Conservation (phyloP, 2,888 invertebrate genomes). For the Patella caerulea region DNA sequence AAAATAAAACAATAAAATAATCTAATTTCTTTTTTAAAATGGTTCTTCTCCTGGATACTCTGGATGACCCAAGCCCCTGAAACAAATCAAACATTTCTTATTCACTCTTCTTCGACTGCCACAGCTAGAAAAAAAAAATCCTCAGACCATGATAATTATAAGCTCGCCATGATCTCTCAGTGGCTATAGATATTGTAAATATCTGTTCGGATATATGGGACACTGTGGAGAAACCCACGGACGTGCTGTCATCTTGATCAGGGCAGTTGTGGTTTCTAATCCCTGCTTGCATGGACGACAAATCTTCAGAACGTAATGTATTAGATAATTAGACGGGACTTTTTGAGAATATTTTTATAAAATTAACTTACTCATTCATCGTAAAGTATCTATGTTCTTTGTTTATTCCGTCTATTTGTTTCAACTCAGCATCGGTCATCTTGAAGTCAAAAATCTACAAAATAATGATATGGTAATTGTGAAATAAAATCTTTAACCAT, state of each 20-base stretch:
- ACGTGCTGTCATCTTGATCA: no score
- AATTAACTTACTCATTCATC: slow-evolving; percentile 10
- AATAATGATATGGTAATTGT: neutral
- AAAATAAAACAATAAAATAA: neutral
- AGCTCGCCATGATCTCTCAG: no score
- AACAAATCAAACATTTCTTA: neutral
- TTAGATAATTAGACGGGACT: no score
- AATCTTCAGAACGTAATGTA: no score
- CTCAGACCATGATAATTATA: no score
- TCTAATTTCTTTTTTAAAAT: slow-evolving; percentile 8
- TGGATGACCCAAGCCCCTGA: slow-evolving; percentile 21
- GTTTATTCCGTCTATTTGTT: slow-evolving; percentile 10
- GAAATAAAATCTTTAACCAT: neutral
- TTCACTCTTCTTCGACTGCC: no score
- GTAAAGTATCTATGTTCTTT: slow-evolving; percentile 17
- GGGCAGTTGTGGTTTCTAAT: no score
- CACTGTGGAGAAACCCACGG: no score
- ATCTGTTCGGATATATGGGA: no score
- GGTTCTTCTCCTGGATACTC: slow-evolving; percentile 9
- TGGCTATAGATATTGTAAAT: no score
- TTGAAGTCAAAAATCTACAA: slow-evolving; percentile 33
- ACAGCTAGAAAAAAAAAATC: no score
- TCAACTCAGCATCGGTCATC: slow-evolving; percentile 21
- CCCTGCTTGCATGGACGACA: no score
- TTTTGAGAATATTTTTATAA: neutral